phyloP scores from a whole-genome alignment of 2,113 vertebrate genomes.

The Lasiurus borealis region DNA sequence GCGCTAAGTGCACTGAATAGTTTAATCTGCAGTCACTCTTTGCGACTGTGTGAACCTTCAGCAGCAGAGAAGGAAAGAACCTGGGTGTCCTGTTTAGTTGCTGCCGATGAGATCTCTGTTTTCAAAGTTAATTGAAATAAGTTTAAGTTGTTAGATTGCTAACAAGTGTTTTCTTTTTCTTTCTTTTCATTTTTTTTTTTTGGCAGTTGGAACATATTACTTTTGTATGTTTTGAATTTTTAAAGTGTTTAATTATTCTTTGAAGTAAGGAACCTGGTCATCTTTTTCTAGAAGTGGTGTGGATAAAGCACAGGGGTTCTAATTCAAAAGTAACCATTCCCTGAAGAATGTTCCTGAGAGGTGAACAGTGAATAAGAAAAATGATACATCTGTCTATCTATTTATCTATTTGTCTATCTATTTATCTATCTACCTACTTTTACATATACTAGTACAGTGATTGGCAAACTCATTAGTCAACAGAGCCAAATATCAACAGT shows the following conservation, averaged over 20 bases:
- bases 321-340: background rate
- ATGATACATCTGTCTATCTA: background rate
- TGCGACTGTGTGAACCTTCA: background rate
- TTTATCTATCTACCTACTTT: background rate
- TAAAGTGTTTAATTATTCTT: slow-evolving; percentile 56
- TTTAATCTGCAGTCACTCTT: background rate
- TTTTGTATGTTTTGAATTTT: slow-evolving; percentile 46
- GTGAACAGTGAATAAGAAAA: background rate
- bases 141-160: slow-evolving; percentile 56
- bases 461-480: no score
- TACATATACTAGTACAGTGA: no score
- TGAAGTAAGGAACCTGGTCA: background rate
- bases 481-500: no score
- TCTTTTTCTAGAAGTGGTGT: slow-evolving; percentile 24
- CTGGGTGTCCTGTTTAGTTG: background rate
- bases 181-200: background rate
- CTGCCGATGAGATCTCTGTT: slow-evolving; percentile 37
- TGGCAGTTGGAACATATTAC: background rate
- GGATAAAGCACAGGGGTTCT: background rate
- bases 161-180: background rate
- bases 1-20: background rate
- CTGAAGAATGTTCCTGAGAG: background rate
- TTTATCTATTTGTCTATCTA: no score
- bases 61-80: background rate
- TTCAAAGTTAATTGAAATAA: slow-evolving; percentile 66